Evolutionary conservation across 2,113 vertebrate species (phyloP).

Genomic region (Mionectes macconnelli): DNA sequence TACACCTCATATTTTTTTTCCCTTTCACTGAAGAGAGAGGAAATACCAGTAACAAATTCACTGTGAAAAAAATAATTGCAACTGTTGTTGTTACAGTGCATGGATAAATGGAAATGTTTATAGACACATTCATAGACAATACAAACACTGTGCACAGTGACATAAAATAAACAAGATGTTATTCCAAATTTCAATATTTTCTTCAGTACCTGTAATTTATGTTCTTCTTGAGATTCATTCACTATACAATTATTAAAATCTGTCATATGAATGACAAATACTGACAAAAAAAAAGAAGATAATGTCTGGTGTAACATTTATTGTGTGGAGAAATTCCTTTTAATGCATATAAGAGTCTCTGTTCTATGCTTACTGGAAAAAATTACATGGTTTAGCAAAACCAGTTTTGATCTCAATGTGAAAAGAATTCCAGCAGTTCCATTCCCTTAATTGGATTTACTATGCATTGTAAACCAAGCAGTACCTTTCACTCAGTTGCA

Average conservation of each 20-base stretch:
- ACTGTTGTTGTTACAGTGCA: neutral
- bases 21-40: neutral
- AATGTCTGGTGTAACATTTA: neutral
- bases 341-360: conserved; percentile 45
- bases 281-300: conserved; percentile 32
- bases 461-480: conserved; percentile 69
- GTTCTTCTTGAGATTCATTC: neutral
- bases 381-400: conserved; percentile 72
- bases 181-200: neutral
- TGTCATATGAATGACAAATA: neutral
- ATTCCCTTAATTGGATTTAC: conserved; percentile 74
- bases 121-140: neutral
- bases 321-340: conserved; percentile 19
- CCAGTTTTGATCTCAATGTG: conserved; percentile 66
- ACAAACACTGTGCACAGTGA: neutral
- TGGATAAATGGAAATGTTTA: neutral
- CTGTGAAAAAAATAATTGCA: neutral
- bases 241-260: neutral
- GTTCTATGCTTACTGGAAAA: conserved; percentile 56
- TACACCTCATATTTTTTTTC: neutral
- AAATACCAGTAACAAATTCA: neutral
- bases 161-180: neutral
- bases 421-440: conserved; percentile 65
- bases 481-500: conserved; percentile 49
- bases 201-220: neutral